Evolutionary conservation across 2,888 invertebrate genomes (phyloP).

Genomic region (Tribolium freemani): DNA sequence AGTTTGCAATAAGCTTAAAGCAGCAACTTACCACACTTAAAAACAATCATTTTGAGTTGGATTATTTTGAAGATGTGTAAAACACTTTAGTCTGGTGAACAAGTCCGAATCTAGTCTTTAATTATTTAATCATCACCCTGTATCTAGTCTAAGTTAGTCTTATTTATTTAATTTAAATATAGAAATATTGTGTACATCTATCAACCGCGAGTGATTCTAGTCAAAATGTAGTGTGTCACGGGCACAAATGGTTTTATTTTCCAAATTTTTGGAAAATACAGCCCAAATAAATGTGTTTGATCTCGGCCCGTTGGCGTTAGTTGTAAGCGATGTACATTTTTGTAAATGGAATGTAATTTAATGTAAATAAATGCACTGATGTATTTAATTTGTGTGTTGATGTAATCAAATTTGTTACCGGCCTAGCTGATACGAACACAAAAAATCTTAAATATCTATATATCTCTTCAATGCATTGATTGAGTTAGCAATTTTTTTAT

Average conservation of each 20-base stretch:
- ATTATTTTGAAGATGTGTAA: slow-evolving; percentile 7
- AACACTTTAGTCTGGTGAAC: neutral
- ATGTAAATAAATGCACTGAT: slow-evolving; percentile 33
- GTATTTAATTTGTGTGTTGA: slow-evolving; percentile 28
- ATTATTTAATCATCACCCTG: slow-evolving; percentile 5
- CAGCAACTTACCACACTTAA: slow-evolving; percentile 66
- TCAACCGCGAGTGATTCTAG: slow-evolving; percentile 56
- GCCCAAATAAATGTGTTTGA: slow-evolving; percentile 33
- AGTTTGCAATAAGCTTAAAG: slow-evolving; percentile 69
- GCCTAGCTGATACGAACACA: no score
- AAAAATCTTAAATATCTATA: no score
- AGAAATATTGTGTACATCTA: slow-evolving; percentile 18
- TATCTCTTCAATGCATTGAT: no score
- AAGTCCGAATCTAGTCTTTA: slow-evolving; percentile 16
- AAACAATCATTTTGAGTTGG: slow-evolving; percentile 48
- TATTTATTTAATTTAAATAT: slow-evolving; percentile 18
- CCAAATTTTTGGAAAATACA: slow-evolving; percentile 8
- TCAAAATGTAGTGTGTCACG: slow-evolving; percentile 56
- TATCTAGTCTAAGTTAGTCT: slow-evolving; percentile 19
- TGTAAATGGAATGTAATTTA: slow-evolving; percentile 38
- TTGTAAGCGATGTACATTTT: slow-evolving; percentile 42
- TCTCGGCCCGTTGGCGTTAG: slow-evolving; percentile 47
- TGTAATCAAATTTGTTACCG: slow-evolving; percentile 4
- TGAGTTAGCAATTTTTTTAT: no score
- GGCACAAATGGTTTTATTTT: slow-evolving; percentile 42